Percentiles rank a stretch among this genome's conserved stretches.
These are phyloP conservation scores for Trididemnum clinides DNA, from an alignment of 23 tunicate genomes.

Conservation along the genomic window DNA sequence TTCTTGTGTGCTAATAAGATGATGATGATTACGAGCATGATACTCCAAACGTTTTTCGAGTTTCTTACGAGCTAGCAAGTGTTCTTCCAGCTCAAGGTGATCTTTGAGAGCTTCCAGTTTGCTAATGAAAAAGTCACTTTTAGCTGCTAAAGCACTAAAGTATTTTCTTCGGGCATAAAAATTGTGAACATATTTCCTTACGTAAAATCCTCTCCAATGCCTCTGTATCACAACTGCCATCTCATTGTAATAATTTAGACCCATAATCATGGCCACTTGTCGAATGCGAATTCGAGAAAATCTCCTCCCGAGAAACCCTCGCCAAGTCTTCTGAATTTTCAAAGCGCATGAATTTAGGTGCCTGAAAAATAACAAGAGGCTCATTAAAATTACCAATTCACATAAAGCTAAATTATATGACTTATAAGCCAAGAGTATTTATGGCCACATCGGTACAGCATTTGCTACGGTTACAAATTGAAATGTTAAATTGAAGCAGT, in stretches of 20 bases:
- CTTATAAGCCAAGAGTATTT: not conserved
- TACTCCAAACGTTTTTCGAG: not conserved
- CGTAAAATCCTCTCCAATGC: conserved; percentile 67
- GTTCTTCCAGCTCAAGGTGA: conserved; percentile 1
- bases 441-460: not conserved
- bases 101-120: conserved; percentile 32
- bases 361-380: too few species aligned
- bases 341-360: conserved; percentile 16
- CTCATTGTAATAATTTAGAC: conserved; percentile 32
- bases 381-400: too few species aligned
- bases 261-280: conserved; percentile 42
- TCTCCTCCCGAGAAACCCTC: conserved; percentile 45
- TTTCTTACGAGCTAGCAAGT: conserved; percentile 4
- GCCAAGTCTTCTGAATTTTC: conserved; percentile 48
- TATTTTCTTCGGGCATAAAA: conserved; percentile 67
- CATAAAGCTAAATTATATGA: not conserved
- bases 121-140: conserved; percentile 38
- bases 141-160: conserved; percentile 38
- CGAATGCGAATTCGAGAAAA: conserved; percentile 21
- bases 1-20: conserved; percentile 57
- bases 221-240: conserved; percentile 67
- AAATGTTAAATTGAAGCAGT: too few species aligned
- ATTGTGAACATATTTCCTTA: conserved; percentile 60
- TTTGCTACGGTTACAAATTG: not conserved
- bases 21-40: conserved; percentile 56